Evolutionary conservation across 2,888 invertebrate genomes (phyloP), one percentile per base, ranked within the genome.

Genomic region (Cryptocheilus praepositus): DNA sequence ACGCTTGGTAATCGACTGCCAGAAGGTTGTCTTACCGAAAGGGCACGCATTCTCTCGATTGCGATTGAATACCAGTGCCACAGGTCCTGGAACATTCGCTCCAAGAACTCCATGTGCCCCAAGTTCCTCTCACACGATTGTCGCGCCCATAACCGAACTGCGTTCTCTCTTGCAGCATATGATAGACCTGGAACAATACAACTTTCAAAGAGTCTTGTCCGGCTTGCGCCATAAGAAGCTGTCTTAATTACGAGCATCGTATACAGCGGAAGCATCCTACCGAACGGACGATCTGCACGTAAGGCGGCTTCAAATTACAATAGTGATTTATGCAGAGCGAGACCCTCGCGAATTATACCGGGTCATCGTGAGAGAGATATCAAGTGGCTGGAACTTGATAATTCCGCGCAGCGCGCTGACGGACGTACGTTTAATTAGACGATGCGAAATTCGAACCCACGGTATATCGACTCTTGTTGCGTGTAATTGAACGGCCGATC

Each of bases 31-130:
- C 79, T 78, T 51, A 92, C 92, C 91, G 90, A 67, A 89, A 81
- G 55, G 91, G 90, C 22, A 93, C 89, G 81, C 95, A 95, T 76
- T 93, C 92, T 58, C 95, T 89, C 55, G 92, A 92, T 83, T 94
- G 94, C 45, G 93, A 92, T 51, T 94, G 92, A 60, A 95, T 92
- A 18, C 94, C 94, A 2, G 94, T 93, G 0, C 94, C 94, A 85
- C 95, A 95, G n/a, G 91, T 91, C 80, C 93, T 91, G n/a, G 94
- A 93, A 85, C 95, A 95, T 13, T 92, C 89, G 74, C 93, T 93
- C 95, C 95, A 95, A 5, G 91, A 87, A 58, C 93, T 92, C 95
- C 94, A 95, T 0, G 92, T 87, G 61, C 93, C 93, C 95, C 94
- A 95, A 7, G 88, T 89, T 45, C 91, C 91, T 64, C 79, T 77